A percentile compares a stretch with the other conserved stretches of the same genome.
Evolutionary conservation across 2,888 invertebrate genomes (phyloP).

Genomic region (Rhorus exstirpatorius): DNA sequence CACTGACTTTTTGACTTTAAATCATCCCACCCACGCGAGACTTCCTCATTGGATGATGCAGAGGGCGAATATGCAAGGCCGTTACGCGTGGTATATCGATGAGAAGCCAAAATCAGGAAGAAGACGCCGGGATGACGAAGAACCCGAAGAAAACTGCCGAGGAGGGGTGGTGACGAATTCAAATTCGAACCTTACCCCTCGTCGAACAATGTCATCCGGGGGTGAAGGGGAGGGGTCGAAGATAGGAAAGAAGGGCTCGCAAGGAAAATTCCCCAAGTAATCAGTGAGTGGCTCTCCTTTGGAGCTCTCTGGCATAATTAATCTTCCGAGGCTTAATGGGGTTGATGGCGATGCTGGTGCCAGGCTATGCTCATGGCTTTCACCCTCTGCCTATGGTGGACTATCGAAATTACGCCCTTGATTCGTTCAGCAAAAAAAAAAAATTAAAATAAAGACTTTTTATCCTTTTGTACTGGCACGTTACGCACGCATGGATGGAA

Average conservation of each 20-base stretch:
- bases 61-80: background rate
- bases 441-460: conserved; percentile 6
- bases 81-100: conserved; percentile 53
- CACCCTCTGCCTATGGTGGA: conserved; percentile 60
- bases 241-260: conserved; percentile 70
- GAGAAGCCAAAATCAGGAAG: conserved; percentile 68
- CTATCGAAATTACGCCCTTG: conserved; percentile 51
- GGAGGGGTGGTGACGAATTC: conserved; percentile 74
- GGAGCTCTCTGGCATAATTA: conserved; percentile 74
- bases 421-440: conserved; percentile 52
- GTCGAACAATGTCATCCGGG: conserved; percentile 66
- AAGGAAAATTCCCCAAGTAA: conserved; percentile 77
- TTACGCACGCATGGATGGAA: too few species aligned
- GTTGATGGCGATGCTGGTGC: conserved; percentile 68
- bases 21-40: conserved; percentile 17
- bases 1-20: conserved; percentile 66
- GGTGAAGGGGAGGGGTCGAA: conserved; percentile 60
- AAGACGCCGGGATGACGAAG: conserved; percentile 68
- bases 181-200: conserved; percentile 74
- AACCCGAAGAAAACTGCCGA: conserved; percentile 61
- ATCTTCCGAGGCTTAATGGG: conserved; percentile 72
- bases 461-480: too few species aligned
- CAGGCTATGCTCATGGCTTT: conserved; percentile 51
- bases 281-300: conserved; percentile 75
- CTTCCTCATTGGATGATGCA: conserved; percentile 31